A percentile compares a stretch with the other conserved stretches of the same genome.
Conservation (phyloP, 2,113 vertebrate genomes). For the Grallaria varia region DNA sequence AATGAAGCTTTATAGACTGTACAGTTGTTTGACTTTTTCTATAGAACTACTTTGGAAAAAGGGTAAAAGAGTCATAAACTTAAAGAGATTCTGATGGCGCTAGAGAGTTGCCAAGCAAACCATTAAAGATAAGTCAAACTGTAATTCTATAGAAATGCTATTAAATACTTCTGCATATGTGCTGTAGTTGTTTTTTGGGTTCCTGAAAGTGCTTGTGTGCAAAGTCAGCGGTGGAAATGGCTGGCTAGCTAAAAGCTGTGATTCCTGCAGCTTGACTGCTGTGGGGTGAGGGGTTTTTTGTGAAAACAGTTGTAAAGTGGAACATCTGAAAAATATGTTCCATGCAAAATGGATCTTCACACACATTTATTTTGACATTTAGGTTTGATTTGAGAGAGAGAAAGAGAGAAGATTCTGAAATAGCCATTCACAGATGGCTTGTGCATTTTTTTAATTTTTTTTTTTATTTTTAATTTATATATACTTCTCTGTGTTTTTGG, state of each 20-base stretch:
- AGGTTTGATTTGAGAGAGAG: constrained; percentile 73
- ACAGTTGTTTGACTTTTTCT: neutral
- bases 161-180: neutral
- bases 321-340: constrained; percentile 75
- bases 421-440: constrained; percentile 59
- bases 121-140: constrained; percentile 22
- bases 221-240: constrained; percentile 38
- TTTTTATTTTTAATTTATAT: neutral
- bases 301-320: constrained; percentile 67
- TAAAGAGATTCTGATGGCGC: constrained; percentile 7
- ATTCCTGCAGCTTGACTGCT: constrained; percentile 18
- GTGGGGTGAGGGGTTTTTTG: neutral
- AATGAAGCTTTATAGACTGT: neutral
- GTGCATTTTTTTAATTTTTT: constrained; percentile 55
- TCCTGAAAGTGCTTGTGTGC: constrained; percentile 9
- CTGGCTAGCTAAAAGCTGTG: constrained; percentile 1
- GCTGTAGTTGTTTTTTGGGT: neutral
- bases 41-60: neutral
- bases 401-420: constrained; percentile 62
- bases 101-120: constrained; percentile 21
- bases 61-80: neutral
- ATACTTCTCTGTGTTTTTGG: neutral
- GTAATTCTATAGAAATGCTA: constrained; percentile 10
- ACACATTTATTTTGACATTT: constrained; percentile 74
- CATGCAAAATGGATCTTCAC: constrained; percentile 74